Conservation (phyloP, 1,140 invertebrate species). For the Battus philenor region DNA sequence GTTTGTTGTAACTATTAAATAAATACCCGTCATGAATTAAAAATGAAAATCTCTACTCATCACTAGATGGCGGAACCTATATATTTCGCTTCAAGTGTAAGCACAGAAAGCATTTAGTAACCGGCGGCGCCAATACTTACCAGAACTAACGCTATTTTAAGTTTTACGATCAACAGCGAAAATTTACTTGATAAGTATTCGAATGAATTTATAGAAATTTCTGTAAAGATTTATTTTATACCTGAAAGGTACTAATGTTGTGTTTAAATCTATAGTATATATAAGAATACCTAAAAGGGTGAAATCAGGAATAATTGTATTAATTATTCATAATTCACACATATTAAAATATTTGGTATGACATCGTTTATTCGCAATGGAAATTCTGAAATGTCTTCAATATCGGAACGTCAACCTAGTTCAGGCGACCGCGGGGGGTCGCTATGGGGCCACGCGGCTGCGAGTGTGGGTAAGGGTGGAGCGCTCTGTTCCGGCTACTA, state of each 20-base stretch:
- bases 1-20: no score
- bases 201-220: no score
- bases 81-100: not conserved
- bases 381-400: slow-evolving; percentile 66
- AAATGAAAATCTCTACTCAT: slow-evolving; percentile 2
- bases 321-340: slow-evolving; percentile 36
- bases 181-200: slow-evolving; percentile 13
- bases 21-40: no score
- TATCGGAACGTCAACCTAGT: slow-evolving; percentile 68
- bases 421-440: slow-evolving; percentile 32
- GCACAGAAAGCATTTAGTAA: slow-evolving; percentile 2
- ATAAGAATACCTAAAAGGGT: no score
- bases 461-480: slow-evolving; percentile 10
- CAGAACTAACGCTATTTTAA: slow-evolving; percentile 27
- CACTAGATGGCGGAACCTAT: slow-evolving; percentile 22
- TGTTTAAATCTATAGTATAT: no score
- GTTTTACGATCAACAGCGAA: slow-evolving; percentile 23
- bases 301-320: no score
- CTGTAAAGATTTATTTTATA: no score
- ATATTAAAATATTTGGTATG: slow-evolving; percentile 60
- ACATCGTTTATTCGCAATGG: slow-evolving; percentile 54
- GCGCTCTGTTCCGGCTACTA: slow-evolving; percentile 22
- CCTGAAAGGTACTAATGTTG: no score
- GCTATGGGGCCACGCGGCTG: slow-evolving; percentile 13
- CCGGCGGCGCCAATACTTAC: slow-evolving; percentile 9